Evolutionary conservation across 1,140 invertebrate species (phyloP).

Genomic region (Andrena cerasifolii): DNA sequence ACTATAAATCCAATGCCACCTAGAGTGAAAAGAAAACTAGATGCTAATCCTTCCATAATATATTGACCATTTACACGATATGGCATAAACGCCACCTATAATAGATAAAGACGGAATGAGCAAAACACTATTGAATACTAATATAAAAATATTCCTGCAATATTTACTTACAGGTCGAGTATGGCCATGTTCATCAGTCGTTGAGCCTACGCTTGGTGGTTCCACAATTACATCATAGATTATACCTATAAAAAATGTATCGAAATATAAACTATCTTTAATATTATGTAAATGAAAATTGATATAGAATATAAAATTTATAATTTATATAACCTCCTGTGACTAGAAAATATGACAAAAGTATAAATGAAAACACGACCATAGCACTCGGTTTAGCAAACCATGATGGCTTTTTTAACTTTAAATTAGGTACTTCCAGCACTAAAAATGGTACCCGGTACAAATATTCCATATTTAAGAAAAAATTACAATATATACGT

Average conservation of each 20-base stretch:
- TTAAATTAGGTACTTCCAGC: slow-evolving; percentile 95
- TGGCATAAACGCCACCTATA: slow-evolving; percentile 97
- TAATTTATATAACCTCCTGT: slow-evolving; percentile 91
- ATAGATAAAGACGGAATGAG: slow-evolving; percentile 21
- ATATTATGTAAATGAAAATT: background rate
- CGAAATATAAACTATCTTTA: slow-evolving; percentile 2
- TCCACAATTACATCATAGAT: slow-evolving; percentile 99
- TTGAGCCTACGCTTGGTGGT: slow-evolving; percentile 98
- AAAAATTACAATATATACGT: background rate
- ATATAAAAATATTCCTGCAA: background rate
- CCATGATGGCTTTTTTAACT: slow-evolving; percentile 96
- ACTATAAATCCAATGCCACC: slow-evolving; percentile 98
- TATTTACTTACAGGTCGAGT: slow-evolving; percentile 90
- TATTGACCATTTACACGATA: slow-evolving; percentile 99
- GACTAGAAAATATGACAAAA: slow-evolving; percentile 98
- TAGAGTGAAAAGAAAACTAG: slow-evolving; percentile 97
- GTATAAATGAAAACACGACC: slow-evolving; percentile 94
- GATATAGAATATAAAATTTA: slow-evolving; percentile 9
- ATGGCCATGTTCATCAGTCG: slow-evolving; percentile 98
- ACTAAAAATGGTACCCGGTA: slow-evolving; percentile 92
- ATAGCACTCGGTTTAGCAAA: slow-evolving; percentile 95
- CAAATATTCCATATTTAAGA: slow-evolving; percentile 86
- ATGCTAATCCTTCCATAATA: slow-evolving; percentile 99
- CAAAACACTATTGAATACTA: slow-evolving; percentile 10
- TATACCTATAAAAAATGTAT: slow-evolving; percentile 88